Base-by-base conservation (phyloP, 2,888 invertebrate genomes). In the Mechanitis messenoides region DNA sequence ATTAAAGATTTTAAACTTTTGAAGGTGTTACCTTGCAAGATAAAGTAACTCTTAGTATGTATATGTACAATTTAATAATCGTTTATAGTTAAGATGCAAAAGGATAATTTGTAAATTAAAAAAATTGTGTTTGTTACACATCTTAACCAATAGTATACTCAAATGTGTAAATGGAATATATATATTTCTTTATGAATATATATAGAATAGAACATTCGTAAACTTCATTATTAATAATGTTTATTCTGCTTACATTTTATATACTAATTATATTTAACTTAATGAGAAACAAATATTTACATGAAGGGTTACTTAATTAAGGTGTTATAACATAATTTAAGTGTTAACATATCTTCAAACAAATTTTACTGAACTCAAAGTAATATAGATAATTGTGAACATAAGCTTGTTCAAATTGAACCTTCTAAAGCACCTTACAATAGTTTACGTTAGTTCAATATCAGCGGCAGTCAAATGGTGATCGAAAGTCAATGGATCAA, bases 381-480 rank as follows among this genome's bases (percentile, higher is more conserved):
- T 31, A 28, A 50, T 6, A 47, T 20, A 6, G 9, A 31, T 50
- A 9, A 31, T 28, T 31, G 31, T 31, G 9, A 7, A 11, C 11
- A 31, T 3, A 31, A 50, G n/a, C 50, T 7, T 50, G 50, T 31
- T 31, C 50, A 50, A 50, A 50, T n/a, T 31, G 28, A 31, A 50
- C 50, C 50, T 31, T 50, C 31, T 2, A 28, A 50, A 6, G 11
- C 31, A 7, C n/a, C 31, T 50, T 7, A 50, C 50, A 11, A 31
- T 31, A 31, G 31, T 50, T 50, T 50, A 9, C 9, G 50, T 50
- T 50, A 50, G 50, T 50, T 50, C 50, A 50, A 50, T 31, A 50
- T 2, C 50, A 50, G 5, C n/a, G 11, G 31, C 50, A 50, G 31
- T 50, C 31, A 50, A 50, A 50, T n/a, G 50, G 50, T 50, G 50